Evolutionary conservation across 2,113 vertebrate genomes (phyloP), one percentile per base, ranked within the genome.

Genomic region (Brachionichthys hirsutus): DNA sequence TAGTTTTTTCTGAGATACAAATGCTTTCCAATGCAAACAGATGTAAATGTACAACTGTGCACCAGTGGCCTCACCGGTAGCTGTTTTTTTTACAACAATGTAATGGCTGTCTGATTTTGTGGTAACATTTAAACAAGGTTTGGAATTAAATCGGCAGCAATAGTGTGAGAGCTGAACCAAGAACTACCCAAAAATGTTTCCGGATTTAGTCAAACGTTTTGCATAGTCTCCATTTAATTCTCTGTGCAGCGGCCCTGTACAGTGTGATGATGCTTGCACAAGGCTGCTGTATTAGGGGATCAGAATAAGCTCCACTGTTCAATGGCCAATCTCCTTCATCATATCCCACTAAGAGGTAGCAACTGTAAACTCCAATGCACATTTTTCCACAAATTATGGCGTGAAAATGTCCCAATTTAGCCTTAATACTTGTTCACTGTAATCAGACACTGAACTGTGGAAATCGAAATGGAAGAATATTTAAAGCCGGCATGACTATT

Each of bases 1-100:
- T 80, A 80, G 43, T 67, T 54, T 79, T 83, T 80, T 66, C 67
- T 57, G 73, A 77, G 41, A 64, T 62, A 67, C 44, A 40, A 48
- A 65, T n/a, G 62, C 56, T 62, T 54, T 54, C 62, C 47, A 30
- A 30, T 30, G 24, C 24, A 30, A 30, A 30, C 24, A 30, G 4
- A 30, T 8, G 4, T 30, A 6, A 30, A 30, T 30, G 24, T 30
- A 6, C 24, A 30, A 30, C 24, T 30, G 24, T 6, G 8, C 24
- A 30, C 4, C 24, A 24, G 54, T 64, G 67, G 43, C 55, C 18
- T 22, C 12, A 57, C 48, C 52, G 46, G 61, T 59, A 46, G 60
- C 54, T 57, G 19, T 52, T 63, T n/a, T n/a, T n/a, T 66, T 68
- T 50, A 63, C 42, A 60, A 46, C 35, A 64, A 60, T 62, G 61